Conservation (phyloP, 2,888 invertebrate species). For the Thymelicus acteon region DNA sequence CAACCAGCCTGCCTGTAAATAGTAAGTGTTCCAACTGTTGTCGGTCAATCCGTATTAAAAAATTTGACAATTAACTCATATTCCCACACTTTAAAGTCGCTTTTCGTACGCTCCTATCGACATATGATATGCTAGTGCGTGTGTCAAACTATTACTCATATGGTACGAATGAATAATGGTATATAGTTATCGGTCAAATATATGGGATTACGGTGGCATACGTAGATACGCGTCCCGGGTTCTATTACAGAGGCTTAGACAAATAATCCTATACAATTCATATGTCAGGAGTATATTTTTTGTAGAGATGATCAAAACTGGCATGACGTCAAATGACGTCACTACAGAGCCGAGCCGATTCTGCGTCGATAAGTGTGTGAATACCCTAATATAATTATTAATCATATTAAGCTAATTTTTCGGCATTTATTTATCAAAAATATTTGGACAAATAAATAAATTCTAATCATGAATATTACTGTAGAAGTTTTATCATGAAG, state of each 20-base stretch:
- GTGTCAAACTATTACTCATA: slow-evolving; percentile 54
- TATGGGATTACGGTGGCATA: slow-evolving; percentile 54
- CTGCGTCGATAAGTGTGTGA: too few relatives aligned
- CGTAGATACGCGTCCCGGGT: slow-evolving; percentile 22
- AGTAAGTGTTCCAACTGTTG: slow-evolving; percentile 37
- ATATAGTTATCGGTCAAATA: slow-evolving; percentile 55
- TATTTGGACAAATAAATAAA: too few relatives aligned
- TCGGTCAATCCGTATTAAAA: slow-evolving; percentile 2
- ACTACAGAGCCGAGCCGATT: too few relatives aligned
- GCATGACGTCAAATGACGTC: too few relatives aligned
- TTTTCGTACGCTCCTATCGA: not conserved
- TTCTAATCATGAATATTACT: too few relatives aligned
- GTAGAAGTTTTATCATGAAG: too few relatives aligned
- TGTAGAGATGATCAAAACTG: too few relatives aligned
- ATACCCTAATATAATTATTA: too few relatives aligned
- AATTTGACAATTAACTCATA: slow-evolving; percentile 8
- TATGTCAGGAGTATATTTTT: too few relatives aligned
- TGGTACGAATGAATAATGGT: slow-evolving; percentile 58
- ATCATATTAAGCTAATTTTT: too few relatives aligned
- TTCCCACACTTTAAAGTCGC: not conserved
- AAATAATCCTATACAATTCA: not conserved
- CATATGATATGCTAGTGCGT: slow-evolving; percentile 15
- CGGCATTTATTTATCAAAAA: too few relatives aligned
- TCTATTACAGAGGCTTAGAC: slow-evolving; percentile 18
- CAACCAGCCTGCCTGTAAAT: slow-evolving; percentile 50